Percentiles rank a stretch among this genome's conserved stretches.
These are phyloP conservation scores for Carassius carassius DNA, from an alignment of 2,113 vertebrate species.

Conservation along the genomic window DNA sequence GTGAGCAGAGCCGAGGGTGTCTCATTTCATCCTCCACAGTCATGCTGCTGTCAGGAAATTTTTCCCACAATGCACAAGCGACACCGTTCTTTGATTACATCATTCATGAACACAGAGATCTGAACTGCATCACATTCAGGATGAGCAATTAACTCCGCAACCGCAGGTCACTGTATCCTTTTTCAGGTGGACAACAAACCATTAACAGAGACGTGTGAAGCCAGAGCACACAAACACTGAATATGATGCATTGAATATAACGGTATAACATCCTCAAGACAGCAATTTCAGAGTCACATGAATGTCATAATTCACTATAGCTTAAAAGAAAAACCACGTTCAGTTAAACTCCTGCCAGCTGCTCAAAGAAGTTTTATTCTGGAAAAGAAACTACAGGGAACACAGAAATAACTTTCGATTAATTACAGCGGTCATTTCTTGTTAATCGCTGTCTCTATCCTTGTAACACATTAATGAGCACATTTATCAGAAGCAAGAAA, in stretches of 20 bases:
- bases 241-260: background rate
- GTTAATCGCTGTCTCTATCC: background rate
- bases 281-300: conserved; percentile 7
- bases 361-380: conserved; percentile 5
- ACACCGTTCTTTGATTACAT: conserved; percentile 81
- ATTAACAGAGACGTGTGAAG: conserved; percentile 58
- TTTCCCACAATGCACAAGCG: conserved; percentile 80
- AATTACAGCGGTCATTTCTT: background rate
- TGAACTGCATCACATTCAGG: conserved; percentile 64
- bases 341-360: conserved; percentile 16
- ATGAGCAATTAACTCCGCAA: background rate
- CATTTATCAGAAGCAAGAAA: background rate
- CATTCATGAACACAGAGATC: conserved; percentile 81
- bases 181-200: conserved; percentile 80
- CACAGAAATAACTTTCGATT: conserved; percentile 7
- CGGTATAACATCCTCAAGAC: conserved; percentile 10
- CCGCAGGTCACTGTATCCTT: conserved; percentile 61
- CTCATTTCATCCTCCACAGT: conserved; percentile 82
- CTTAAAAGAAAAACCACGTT: background rate
- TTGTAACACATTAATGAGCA: background rate
- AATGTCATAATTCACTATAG: background rate
- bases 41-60: conserved; percentile 84
- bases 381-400: background rate
- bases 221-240: background rate
- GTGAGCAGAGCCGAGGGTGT: conserved; percentile 72